A percentile compares a stretch with the other conserved stretches of the same genome.
Evolutionary conservation across 2,888 invertebrate genomes (phyloP).

Genomic region (Perizoma affinitatum): DNA sequence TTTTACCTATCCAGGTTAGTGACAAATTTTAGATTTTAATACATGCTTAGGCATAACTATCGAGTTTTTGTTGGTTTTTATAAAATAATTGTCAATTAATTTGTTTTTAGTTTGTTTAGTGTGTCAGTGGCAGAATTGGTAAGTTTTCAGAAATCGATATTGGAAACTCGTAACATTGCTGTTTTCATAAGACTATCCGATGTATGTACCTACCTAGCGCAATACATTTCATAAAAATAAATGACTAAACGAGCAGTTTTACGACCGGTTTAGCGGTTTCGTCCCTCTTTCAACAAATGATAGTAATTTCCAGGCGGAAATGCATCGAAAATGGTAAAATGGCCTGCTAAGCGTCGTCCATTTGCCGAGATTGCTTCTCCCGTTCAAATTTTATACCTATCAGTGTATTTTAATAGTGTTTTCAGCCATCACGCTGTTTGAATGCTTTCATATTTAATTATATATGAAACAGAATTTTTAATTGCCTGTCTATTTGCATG

Average conservation of each 20-base stretch:
- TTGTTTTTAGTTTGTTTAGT: too few species aligned
- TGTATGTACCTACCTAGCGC: neutral
- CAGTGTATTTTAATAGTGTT: constrained; percentile 52
- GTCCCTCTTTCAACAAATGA: constrained; percentile 75
- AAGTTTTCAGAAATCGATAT: too few species aligned
- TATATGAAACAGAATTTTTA: constrained; percentile 26
- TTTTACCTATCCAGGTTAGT: constrained; percentile 10
- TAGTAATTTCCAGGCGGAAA: constrained; percentile 79
- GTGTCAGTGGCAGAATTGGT: too few species aligned
- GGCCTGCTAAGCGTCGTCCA: constrained; percentile 76
- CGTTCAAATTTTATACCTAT: constrained; percentile 66
- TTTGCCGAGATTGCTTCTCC: constrained; percentile 73
- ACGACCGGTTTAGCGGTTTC: constrained; percentile 62
- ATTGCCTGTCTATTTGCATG: constrained; percentile 11
- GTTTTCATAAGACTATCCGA: too few species aligned
- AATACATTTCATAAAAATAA: constrained; percentile 20
- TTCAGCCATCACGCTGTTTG: constrained; percentile 21
- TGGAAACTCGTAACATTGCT: too few species aligned
- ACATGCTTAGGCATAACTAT: too few species aligned
- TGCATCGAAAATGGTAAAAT: constrained; percentile 79
- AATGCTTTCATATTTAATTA: constrained; percentile 17
- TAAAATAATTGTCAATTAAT: too few species aligned
- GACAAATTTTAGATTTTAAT: too few species aligned
- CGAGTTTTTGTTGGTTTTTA: too few species aligned
- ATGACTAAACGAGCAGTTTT: constrained; percentile 52